A percentile compares a stretch with the other conserved stretches of the same genome.
Evolutionary conservation across 2,797 vertebrate genomes (phyloP).

Genomic region (Brachyrhaphis roseni): DNA sequence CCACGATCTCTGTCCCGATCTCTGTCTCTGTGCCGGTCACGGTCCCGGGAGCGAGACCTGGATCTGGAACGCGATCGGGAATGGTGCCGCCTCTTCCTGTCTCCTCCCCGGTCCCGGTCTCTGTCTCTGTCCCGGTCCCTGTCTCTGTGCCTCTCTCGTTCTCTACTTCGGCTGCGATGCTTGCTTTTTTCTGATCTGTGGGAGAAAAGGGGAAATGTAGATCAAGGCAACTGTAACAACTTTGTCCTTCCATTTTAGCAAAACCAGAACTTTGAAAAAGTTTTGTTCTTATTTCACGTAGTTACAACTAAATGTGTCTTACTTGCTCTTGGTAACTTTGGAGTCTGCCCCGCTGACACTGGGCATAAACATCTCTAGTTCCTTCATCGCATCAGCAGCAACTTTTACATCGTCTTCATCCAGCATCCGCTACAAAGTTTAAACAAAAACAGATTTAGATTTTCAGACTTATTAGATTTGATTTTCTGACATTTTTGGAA

Average conservation of each 20-base stretch:
- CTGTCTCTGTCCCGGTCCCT: constrained; percentile 60
- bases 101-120: constrained; percentile 66
- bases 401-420: constrained; percentile 98
- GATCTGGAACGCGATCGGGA: constrained; percentile 77
- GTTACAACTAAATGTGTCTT: background rate
- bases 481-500: background rate
- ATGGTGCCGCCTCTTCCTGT: constrained; percentile 70
- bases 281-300: background rate
- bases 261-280: background rate
- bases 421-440: constrained; percentile 80
- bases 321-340: constrained; percentile 86
- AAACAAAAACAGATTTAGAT: background rate
- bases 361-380: constrained; percentile 96
- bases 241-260: background rate
- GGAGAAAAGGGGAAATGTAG: background rate
- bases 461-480: background rate
- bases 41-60: constrained; percentile 79
- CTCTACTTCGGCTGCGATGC: constrained; percentile 83
- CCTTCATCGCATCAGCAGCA: constrained; percentile 93
- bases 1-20: constrained; percentile 71
- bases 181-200: constrained; percentile 77
- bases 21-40: constrained; percentile 80
- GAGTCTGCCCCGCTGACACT: constrained; percentile 79
- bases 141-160: constrained; percentile 69
- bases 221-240: background rate